These are phyloP conservation scores for Leistus spinibarbis DNA, from an alignment of 2,888 invertebrate species.

Conservation along the genomic window DNA sequence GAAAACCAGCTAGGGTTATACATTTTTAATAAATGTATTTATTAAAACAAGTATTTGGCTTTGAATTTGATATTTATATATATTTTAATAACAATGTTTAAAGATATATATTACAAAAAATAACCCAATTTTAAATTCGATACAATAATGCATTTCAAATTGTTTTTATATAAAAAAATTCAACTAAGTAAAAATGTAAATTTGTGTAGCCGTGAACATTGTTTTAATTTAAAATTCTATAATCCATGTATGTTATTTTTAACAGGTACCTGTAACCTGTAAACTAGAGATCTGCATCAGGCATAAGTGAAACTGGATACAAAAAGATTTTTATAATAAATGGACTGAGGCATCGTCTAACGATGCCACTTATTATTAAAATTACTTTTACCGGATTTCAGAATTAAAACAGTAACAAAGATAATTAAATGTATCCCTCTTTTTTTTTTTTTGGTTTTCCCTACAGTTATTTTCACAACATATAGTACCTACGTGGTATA, in stretches of 20 bases:
- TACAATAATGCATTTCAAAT: background rate
- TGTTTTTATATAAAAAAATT: background rate
- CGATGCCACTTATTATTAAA: slow-evolving; percentile 35
- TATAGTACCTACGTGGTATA: background rate
- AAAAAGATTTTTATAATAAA: slow-evolving; percentile 22
- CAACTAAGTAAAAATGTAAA: background rate
- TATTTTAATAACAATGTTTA: background rate
- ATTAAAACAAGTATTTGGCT: no score
- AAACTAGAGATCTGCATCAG: slow-evolving; percentile 12
- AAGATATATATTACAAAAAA: background rate
- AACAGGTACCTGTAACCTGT: slow-evolving; percentile 5
- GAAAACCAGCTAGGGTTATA: no score
- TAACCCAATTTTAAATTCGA: background rate
- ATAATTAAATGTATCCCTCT: slow-evolving; percentile 19
- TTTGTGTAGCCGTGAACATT: background rate
- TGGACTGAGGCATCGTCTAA: slow-evolving; percentile 20
- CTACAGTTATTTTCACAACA: slow-evolving; percentile 14
- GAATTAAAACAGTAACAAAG: slow-evolving; percentile 32
- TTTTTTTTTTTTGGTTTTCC: background rate
- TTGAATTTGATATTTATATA: no score
- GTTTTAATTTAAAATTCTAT: slow-evolving; percentile 29
- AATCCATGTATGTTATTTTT: slow-evolving; percentile 32
- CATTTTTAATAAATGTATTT: no score
- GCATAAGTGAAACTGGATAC: slow-evolving; percentile 33
- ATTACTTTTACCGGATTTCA: slow-evolving; percentile 30